These are phyloP conservation scores for Anarrhichthys ocellatus DNA, from an alignment of 2,113 vertebrate species.

Conservation along the genomic window DNA sequence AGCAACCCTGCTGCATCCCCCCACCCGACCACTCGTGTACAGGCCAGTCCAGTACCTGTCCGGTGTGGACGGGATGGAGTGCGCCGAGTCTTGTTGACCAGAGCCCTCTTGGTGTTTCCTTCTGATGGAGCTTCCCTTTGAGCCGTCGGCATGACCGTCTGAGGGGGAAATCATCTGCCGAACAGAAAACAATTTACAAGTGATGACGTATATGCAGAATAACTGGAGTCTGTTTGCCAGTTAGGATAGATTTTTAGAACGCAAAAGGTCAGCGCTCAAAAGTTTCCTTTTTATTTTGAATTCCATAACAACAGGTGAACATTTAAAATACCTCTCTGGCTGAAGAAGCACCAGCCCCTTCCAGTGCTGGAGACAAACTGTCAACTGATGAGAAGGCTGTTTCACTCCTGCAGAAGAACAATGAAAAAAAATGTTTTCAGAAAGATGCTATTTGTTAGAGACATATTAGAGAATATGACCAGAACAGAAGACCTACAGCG, in stretches of 20 bases:
- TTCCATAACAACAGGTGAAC: not conserved
- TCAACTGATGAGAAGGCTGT: slow-evolving; percentile 72
- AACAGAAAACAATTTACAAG: not conserved
- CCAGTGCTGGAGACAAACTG: slow-evolving; percentile 66
- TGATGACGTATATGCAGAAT: not conserved
- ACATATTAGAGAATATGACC: not conserved
- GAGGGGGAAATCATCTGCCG: slow-evolving; percentile 43
- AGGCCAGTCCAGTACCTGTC: slow-evolving; percentile 85
- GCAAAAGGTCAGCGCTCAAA: not conserved
- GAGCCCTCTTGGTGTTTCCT: slow-evolving; percentile 79
- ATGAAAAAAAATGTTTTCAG: not conserved
- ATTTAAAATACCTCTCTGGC: slow-evolving; percentile 71
- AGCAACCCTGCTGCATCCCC: not conserved
- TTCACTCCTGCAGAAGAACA: slow-evolving; percentile 62
- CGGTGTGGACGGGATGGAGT: slow-evolving; percentile 76
- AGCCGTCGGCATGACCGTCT: slow-evolving; percentile 54
- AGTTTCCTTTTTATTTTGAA: not conserved
- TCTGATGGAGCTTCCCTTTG: slow-evolving; percentile 79
- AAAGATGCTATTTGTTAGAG: not conserved
- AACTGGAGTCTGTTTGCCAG: not conserved
- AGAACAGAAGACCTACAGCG: slow-evolving; percentile 66
- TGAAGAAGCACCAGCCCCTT: slow-evolving; percentile 48
- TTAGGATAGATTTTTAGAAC: not conserved
- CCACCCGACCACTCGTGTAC: not conserved
- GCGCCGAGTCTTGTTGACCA: slow-evolving; percentile 66